Percentiles rank a stretch among this genome's conserved stretches.
Evolutionary conservation across 2,113 vertebrate genomes (phyloP).

Genomic region (Pteruthius melanotis): DNA sequence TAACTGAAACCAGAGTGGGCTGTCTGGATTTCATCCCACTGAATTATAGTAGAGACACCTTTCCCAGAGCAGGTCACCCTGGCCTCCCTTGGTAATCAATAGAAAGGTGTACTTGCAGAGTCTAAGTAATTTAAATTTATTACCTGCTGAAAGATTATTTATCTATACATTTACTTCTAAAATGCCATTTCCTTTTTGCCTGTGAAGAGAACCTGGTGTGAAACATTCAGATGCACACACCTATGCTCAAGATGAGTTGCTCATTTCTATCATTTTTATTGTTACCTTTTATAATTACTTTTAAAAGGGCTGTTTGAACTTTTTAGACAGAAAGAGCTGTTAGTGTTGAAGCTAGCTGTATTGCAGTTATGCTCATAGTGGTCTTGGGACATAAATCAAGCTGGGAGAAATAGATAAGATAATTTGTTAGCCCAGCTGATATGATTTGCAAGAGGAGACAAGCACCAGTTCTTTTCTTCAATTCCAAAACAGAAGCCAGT

Average conservation of each 20-base stretch:
- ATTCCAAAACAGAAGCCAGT: neutral
- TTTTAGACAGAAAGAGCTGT: neutral
- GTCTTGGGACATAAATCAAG: neutral
- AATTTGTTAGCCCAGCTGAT: neutral
- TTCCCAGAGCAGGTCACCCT: neutral
- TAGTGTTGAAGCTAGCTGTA: neutral
- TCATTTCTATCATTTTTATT: neutral
- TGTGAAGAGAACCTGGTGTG: neutral
- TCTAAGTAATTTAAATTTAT: neutral
- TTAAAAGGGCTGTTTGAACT: neutral
- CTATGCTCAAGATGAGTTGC: neutral
- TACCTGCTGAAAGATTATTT: neutral
- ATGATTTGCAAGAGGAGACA: neutral
- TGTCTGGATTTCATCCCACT: neutral
- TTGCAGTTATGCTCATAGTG: neutral
- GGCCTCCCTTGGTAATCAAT: neutral
- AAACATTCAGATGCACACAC: neutral
- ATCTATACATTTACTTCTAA: neutral
- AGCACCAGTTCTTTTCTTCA: neutral
- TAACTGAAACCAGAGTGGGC: neutral
- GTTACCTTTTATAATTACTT: neutral
- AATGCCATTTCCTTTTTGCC: neutral
- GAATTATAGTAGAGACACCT: neutral
- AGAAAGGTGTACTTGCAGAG: neutral
- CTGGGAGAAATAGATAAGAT: neutral